These are phyloP conservation scores for Chelonus formosanus DNA, from an alignment of 2,888 invertebrate species.

Conservation along the genomic window DNA sequence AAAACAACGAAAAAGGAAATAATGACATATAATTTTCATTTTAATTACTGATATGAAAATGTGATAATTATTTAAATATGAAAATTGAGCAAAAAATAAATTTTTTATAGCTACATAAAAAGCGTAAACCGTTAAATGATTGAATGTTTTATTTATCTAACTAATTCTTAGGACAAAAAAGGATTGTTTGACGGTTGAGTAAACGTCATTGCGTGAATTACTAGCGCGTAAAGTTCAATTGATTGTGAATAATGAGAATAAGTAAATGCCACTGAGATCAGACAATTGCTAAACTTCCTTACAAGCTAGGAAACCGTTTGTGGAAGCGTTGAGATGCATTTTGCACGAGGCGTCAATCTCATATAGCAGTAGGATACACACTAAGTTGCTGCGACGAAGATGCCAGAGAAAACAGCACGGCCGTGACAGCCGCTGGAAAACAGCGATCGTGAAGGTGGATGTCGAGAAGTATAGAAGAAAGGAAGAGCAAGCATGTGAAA, in stretches of 20 bases:
- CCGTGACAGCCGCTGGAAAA: conserved; percentile 29
- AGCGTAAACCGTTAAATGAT: too few relatives aligned
- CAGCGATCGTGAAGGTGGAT: conserved; percentile 27
- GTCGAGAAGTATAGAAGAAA: conserved; percentile 3
- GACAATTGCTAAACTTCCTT: not conserved
- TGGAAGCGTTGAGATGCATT: conserved; percentile 38
- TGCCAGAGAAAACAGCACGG: conserved; percentile 5
- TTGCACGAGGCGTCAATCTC: conserved; percentile 49
- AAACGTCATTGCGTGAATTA: not conserved
- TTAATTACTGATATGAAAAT: too few relatives aligned
- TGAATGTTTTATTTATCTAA: too few relatives aligned
- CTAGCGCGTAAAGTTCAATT: not conserved
- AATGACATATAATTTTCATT: too few relatives aligned
- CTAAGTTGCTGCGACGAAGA: not conserved
- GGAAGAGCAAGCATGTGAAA: conserved; percentile 29
- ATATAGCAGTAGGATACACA: not conserved
- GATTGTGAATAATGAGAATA: conserved; percentile 5
- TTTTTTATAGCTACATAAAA: too few relatives aligned
- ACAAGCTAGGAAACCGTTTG: not conserved
- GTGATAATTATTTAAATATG: too few relatives aligned
- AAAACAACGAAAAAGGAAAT: too few relatives aligned
- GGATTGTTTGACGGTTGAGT: too few relatives aligned
- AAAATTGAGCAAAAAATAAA: too few relatives aligned
- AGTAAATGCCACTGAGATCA: conserved; percentile 7
- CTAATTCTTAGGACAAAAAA: too few relatives aligned